Conservation (phyloP, 2,113 vertebrate species). For the Vidua chalybeata region DNA sequence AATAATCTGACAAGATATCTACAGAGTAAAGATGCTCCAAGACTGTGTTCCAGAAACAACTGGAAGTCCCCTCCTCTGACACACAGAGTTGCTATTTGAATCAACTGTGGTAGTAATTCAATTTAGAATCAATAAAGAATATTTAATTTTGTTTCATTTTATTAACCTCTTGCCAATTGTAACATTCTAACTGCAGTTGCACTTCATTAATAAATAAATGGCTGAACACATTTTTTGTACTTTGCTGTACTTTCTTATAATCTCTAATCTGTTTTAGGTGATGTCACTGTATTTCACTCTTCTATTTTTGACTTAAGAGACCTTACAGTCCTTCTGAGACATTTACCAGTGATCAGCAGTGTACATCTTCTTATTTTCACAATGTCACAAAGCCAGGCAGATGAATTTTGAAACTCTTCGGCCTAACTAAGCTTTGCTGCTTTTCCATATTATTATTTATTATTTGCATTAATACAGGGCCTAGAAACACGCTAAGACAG, state of each 20-base stretch:
- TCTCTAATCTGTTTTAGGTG: not conserved
- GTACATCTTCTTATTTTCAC: not conserved
- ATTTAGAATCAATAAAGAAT: not conserved
- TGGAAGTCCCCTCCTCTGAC: not conserved
- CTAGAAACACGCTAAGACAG: not conserved
- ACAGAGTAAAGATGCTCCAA: not conserved
- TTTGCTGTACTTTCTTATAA: not conserved
- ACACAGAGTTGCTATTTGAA: not conserved
- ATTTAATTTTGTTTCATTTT: not conserved
- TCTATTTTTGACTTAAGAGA: not conserved
- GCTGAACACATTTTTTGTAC: not conserved
- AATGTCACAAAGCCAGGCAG: not conserved
- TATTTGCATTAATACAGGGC: not conserved
- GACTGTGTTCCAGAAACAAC: not conserved
- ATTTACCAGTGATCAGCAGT: not conserved
- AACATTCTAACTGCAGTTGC: not conserved
- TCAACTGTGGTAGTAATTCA: not conserved
- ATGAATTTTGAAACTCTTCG: not conserved
- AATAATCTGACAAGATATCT: not conserved
- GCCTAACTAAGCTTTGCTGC: not conserved
- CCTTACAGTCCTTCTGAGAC: not conserved
- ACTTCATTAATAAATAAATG: not conserved
- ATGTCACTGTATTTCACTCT: not conserved
- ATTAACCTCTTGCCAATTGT: not conserved
- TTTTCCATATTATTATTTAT: not conserved